Conservation (phyloP, 2,797 vertebrate species). For the Natrix natrix region DNA sequence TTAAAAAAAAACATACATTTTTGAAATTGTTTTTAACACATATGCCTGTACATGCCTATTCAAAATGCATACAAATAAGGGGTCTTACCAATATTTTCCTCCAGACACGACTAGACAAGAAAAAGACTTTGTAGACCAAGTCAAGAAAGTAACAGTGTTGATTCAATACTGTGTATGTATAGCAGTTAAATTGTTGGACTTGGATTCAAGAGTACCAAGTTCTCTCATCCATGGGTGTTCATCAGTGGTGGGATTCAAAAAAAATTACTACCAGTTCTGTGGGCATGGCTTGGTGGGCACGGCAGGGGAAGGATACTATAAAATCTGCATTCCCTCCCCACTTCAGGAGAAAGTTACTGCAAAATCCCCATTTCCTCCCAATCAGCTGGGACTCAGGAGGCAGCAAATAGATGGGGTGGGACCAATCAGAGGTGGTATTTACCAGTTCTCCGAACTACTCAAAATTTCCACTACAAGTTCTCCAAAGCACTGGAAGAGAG, state of each 20-base stretch:
- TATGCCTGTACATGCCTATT: neutral
- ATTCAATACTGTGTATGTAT: neutral
- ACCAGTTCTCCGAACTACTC: no score
- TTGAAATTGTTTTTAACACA: neutral
- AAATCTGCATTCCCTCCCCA: no score
- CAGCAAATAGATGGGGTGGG: no score
- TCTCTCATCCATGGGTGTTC: neutral
- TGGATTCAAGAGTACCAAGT: neutral
- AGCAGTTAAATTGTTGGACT: neutral
- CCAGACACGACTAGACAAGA: neutral
- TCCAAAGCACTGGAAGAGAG: no score
- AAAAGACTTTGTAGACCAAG: neutral
- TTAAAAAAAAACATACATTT: neutral
- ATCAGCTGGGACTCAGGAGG: no score
- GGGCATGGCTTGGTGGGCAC: no score
- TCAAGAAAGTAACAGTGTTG: neutral
- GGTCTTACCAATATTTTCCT: neutral
- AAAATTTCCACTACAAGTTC: no score
- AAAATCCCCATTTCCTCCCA: no score
- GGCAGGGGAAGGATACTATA: no score
- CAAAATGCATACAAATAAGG: neutral
- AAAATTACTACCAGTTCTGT: no score
- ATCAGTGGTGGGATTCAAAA: neutral
- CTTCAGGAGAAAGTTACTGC: no score
- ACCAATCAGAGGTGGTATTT: no score